Evolutionary conservation across 2,797 vertebrate genomes (phyloP), one percentile per base, ranked within the genome.

Genomic region (Esox lucius): DNA sequence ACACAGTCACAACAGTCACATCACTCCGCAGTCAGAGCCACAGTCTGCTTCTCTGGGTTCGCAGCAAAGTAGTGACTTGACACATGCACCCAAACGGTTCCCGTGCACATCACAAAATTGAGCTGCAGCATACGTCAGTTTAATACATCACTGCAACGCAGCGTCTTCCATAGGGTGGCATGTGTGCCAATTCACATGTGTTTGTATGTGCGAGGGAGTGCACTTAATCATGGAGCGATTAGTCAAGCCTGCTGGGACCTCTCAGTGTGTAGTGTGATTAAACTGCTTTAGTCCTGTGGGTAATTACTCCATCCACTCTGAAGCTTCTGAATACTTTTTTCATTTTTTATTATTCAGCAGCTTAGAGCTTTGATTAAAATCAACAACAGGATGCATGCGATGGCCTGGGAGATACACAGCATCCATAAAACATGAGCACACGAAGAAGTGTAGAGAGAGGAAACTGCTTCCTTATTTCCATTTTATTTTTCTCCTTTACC

Each of bases 131-230:
- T 78, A 39, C n/a, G 84, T 48, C 46, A 70, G 22, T 31, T 24
- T 72, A 77, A 79, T 77, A 75, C 73, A 61, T 28, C 56, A 26
- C 79, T 74, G 74, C 80, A 75, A 75, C 73, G 53, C 22, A 22
- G 53, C 53, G 3, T n/a, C 53, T 49, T 9, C 8, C 9, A 19
- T 1, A 9, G 19, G 61, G 12, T 16, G n/a, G n/a, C 19, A 26
- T 15, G 67, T 46, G 13, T 46, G 67, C 49, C 22, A 28, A 7
- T 53, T 17, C 19, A 53, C 5, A n/a, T 53, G 53, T n/a, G 19
- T 9, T 16, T 51, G n/a, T 56, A n/a, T 53, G 74, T 46, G 72
- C 28, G 7, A 31, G 13, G 4, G 24, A 33, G 70, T 5, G 31
- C 8, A 11, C 2, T 26, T 67, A 1, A 19, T 31, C 22, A 42